phyloP scores from a whole-genome alignment of 2,113 vertebrate genomes.

The Leuciscus idus region DNA sequence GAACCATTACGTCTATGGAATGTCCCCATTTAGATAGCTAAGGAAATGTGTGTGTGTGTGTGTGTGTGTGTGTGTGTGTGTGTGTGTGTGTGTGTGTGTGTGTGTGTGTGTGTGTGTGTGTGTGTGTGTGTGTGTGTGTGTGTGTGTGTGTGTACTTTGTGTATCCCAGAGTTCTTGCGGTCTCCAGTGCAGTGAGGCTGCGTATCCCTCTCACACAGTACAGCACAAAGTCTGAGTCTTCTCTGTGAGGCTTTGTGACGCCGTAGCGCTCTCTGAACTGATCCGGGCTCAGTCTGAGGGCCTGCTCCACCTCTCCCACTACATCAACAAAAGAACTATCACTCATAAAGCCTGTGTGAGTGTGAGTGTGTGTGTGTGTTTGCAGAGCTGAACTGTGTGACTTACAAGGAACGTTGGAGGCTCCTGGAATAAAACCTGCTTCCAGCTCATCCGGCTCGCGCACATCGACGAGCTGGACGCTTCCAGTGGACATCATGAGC shows the following conservation, averaged over 20 bases:
- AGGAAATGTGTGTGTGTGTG: too few relatives aligned
- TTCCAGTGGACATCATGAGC: conserved; percentile 31
- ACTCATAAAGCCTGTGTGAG: not conserved
- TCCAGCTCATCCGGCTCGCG: conserved; percentile 57
- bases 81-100: too few relatives aligned
- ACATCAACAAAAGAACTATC: not conserved
- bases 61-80: too few relatives aligned
- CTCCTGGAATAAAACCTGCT: conserved; percentile 52
- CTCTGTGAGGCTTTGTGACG: conserved; percentile 56
- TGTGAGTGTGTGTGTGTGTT: not conserved
- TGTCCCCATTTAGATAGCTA: too few relatives aligned
- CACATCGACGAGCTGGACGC: conserved; percentile 57
- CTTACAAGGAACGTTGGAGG: conserved; percentile 61
- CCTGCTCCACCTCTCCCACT: conserved; percentile 67
- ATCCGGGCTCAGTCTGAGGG: conserved; percentile 68
- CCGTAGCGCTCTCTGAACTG: conserved; percentile 64
- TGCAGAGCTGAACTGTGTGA: not conserved
- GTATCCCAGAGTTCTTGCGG: conserved; percentile 64
- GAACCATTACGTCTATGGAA: too few relatives aligned
- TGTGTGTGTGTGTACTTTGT: conserved; percentile 48
- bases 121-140: not conserved
- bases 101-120: too few relatives aligned
- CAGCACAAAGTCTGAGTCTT: conserved; percentile 67
- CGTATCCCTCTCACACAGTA: conserved; percentile 70
- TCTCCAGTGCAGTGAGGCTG: conserved; percentile 65